phyloP scores from a whole-genome alignment of 2,888 invertebrate species.

The Strigamia maritima region DNA sequence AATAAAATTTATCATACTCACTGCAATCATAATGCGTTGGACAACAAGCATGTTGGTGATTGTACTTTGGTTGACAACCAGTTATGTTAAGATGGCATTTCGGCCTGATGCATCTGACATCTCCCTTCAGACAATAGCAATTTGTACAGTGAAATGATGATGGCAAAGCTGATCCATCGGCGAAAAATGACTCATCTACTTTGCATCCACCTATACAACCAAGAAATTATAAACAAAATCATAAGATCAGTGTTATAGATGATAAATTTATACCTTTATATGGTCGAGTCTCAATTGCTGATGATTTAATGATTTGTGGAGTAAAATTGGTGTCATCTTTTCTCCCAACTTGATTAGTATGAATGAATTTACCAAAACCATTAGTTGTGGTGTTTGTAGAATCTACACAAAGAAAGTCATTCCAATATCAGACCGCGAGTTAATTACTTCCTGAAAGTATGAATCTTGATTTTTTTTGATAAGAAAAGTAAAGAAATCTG shows the following conservation, averaged over 20 bases:
- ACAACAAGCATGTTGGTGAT: constrained; percentile 1
- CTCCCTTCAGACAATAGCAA: neutral
- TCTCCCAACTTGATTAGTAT: neutral
- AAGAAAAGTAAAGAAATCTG: neutral
- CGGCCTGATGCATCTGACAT: neutral
- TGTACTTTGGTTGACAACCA: neutral
- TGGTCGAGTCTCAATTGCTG: neutral
- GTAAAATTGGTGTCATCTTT: neutral
- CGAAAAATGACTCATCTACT: neutral
- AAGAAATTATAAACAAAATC: neutral
- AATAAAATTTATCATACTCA: neutral
- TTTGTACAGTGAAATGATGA: neutral
- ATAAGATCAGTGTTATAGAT: too few species aligned
- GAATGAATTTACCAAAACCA: constrained; percentile 10
- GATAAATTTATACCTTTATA: neutral
- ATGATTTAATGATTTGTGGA: neutral
- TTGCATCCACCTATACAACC: neutral
- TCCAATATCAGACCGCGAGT: neutral
- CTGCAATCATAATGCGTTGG: neutral
- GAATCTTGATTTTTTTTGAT: too few species aligned
- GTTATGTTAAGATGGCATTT: constrained; percentile 1
- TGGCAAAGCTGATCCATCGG: neutral
- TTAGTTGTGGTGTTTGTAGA: neutral
- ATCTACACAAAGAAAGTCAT: neutral
- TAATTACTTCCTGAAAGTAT: neutral